phyloP scores from a whole-genome alignment of 1,140 invertebrate species.

The Aphelenchoides besseyi region DNA sequence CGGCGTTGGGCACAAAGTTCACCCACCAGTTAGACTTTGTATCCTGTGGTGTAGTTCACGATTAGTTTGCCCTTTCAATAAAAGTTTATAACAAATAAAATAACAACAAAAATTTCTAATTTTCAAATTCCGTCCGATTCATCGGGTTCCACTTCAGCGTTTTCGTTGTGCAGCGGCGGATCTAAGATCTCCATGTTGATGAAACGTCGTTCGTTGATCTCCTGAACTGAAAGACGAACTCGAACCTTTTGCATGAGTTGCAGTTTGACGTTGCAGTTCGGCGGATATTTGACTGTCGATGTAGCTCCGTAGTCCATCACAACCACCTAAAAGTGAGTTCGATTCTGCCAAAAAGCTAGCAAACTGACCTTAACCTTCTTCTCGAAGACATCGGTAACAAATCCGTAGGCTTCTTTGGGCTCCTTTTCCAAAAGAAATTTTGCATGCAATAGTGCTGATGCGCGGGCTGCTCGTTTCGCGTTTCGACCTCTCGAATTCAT shows the following conservation, averaged over 20 bases:
- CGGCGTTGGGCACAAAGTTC: too few relatives aligned
- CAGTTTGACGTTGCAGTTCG: constrained; percentile 51
- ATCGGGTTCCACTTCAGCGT: constrained; percentile 22
- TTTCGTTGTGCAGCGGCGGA: constrained; percentile 72
- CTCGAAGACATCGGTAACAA: constrained; percentile 72
- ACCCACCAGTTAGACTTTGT: too few relatives aligned
- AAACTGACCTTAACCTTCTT: neutral
- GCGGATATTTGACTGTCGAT: constrained; percentile 78
- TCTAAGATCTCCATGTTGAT: constrained; percentile 79
- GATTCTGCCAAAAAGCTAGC: constrained; percentile 64
- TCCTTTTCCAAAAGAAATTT: constrained; percentile 77
- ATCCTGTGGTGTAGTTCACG: too few relatives aligned
- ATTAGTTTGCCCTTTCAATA: too few relatives aligned
- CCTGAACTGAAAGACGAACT: constrained; percentile 79
- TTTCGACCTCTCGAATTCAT: constrained; percentile 73
- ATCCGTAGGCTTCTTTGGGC: constrained; percentile 77
- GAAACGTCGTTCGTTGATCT: constrained; percentile 88
- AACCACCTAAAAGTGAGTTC: constrained; percentile 85
- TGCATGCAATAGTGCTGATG: constrained; percentile 83
- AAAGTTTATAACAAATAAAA: too few relatives aligned
- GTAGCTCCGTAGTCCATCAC: constrained; percentile 94
- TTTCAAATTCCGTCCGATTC: neutral
- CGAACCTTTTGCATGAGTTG: constrained; percentile 82
- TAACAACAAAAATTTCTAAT: neutral
- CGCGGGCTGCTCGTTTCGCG: constrained; percentile 94